These are phyloP conservation scores for Jacana jacana DNA, from an alignment of 2,113 vertebrate species.

Conservation along the genomic window DNA sequence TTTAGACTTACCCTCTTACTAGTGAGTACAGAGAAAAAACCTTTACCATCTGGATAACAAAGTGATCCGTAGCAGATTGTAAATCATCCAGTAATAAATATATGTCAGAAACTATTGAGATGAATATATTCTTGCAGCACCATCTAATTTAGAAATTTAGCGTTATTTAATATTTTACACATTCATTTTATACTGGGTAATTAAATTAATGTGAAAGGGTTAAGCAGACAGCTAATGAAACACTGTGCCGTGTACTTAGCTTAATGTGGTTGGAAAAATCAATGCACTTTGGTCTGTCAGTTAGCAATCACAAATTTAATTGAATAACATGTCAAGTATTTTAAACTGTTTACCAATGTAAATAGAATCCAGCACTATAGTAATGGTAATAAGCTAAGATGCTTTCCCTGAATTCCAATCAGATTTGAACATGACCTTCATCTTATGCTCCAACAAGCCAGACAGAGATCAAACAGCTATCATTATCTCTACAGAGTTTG, in stretches of 20 bases:
- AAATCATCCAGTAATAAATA: slow-evolving; percentile 33
- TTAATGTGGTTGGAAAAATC: slow-evolving; percentile 63
- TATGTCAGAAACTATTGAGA: not conserved
- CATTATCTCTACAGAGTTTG: not conserved
- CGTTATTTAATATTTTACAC: slow-evolving; percentile 43
- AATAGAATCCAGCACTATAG: slow-evolving; percentile 39
- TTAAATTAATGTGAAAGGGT: slow-evolving; percentile 49
- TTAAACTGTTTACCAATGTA: slow-evolving; percentile 54
- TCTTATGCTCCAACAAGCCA: not conserved
- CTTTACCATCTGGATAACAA: not conserved
- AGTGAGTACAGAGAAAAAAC: not conserved
- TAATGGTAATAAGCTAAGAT: slow-evolving; percentile 39
- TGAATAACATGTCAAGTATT: slow-evolving; percentile 62
- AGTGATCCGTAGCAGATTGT: not conserved
- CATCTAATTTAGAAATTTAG: slow-evolving; percentile 26
- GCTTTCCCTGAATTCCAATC: slow-evolving; percentile 33
- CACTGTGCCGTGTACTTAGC: slow-evolving; percentile 4
- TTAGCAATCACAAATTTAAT: slow-evolving; percentile 58
- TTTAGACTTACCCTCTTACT: not conserved
- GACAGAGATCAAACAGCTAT: not conserved
- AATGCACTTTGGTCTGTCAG: slow-evolving; percentile 57
- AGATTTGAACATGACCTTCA: slow-evolving; percentile 38
- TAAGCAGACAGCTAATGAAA: slow-evolving; percentile 60
- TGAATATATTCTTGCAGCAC: not conserved
- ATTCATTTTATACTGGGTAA: slow-evolving; percentile 30